Conservation (phyloP, 2,113 vertebrate species). For the Tamias sibiricus region DNA sequence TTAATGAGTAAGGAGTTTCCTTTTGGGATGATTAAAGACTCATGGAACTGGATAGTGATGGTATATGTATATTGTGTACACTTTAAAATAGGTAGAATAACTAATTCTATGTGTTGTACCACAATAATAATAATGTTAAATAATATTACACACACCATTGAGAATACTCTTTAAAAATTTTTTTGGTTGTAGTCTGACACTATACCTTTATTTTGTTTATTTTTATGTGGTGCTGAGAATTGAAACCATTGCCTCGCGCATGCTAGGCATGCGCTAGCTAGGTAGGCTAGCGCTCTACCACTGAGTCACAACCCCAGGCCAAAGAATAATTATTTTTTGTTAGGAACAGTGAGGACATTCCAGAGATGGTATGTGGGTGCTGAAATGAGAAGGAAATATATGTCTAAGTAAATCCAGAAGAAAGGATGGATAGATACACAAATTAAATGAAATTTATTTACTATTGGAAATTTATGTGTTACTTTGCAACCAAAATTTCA, state of each 20-base stretch:
- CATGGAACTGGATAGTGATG: neutral
- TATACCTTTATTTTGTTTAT: too few relatives aligned
- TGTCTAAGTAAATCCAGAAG: neutral
- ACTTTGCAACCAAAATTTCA: neutral
- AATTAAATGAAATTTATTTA: neutral
- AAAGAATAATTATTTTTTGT: constrained; percentile 16
- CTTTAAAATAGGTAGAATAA: neutral
- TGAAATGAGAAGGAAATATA: neutral
- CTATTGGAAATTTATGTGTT: neutral
- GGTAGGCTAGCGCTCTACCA: too few relatives aligned
- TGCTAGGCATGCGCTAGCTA: too few relatives aligned
- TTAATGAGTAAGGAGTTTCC: neutral
- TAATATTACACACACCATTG: neutral
- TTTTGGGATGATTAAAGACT: neutral
- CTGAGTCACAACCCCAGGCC: too few relatives aligned
- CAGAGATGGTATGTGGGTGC: neutral
- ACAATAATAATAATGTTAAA: neutral
- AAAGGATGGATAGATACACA: neutral
- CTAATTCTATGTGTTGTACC: neutral
- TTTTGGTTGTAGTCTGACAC: too few relatives aligned
- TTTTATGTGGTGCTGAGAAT: too few relatives aligned
- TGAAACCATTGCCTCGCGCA: too few relatives aligned
- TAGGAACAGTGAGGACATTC: neutral
- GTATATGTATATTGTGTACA: neutral
- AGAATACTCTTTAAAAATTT: too few relatives aligned